These are phyloP conservation scores for Vandiemenella viatica DNA, from an alignment of 2,888 invertebrate species.

Conservation along the genomic window DNA sequence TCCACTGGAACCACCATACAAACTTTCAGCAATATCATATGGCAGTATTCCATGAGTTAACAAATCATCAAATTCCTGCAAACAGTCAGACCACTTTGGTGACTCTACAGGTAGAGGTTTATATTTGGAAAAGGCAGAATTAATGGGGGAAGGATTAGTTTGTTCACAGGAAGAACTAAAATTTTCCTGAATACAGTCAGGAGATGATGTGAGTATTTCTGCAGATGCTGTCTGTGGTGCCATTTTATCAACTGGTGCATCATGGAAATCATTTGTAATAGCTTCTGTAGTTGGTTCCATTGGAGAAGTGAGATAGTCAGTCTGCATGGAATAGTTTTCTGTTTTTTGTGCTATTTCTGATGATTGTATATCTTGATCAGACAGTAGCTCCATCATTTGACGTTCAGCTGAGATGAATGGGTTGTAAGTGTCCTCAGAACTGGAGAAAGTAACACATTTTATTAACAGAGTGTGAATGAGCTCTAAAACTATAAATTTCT, in stretches of 20 bases:
- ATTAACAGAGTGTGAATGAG: not conserved
- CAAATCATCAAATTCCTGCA: not conserved
- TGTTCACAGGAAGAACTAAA: too few species aligned
- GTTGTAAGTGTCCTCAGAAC: slow-evolving; percentile 42
- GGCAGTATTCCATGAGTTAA: not conserved
- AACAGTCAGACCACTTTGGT: not conserved
- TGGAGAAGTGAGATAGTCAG: slow-evolving; percentile 25
- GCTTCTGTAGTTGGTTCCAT: slow-evolving; percentile 20
- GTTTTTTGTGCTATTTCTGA: slow-evolving; percentile 23
- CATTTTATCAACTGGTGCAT: too few species aligned
- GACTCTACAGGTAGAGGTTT: not conserved
- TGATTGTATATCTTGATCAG: slow-evolving; percentile 32
- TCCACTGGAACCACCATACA: too few species aligned
- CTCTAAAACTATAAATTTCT: too few species aligned
- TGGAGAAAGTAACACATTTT: too few species aligned
- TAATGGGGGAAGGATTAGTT: slow-evolving; percentile 13
- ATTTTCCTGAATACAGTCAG: too few species aligned
- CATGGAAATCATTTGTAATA: too few species aligned
- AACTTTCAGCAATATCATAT: too few species aligned
- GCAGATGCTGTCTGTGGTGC: slow-evolving; percentile 2
- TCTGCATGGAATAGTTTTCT: too few species aligned
- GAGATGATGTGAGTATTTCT: too few species aligned
- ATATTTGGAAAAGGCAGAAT: slow-evolving; percentile 14
- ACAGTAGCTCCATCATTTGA: slow-evolving; percentile 67
- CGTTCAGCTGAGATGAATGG: slow-evolving; percentile 66